Percentiles rank a stretch among this genome's conserved stretches.
Evolutionary conservation across 2,113 vertebrate genomes (phyloP).

Genomic region (Syngnathus typhle): DNA sequence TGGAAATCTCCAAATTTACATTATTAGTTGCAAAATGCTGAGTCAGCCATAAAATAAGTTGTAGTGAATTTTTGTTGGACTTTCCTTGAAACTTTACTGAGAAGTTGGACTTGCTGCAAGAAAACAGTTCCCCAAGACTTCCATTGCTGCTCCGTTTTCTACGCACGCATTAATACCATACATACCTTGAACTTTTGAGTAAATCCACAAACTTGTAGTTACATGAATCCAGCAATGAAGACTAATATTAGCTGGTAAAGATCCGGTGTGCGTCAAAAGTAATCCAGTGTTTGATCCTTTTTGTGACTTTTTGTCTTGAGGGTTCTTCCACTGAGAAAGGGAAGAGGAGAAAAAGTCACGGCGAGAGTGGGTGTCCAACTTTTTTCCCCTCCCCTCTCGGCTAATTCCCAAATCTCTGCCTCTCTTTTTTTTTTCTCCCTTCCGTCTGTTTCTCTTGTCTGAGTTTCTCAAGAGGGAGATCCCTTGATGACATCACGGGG

Average conservation of each 20-base stretch:
- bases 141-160: neutral
- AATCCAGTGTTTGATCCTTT: conserved; percentile 52
- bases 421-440: neutral
- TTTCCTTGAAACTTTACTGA: no score
- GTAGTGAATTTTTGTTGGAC: neutral
- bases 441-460: conserved; percentile 7
- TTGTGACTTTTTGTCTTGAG: conserved; percentile 22
- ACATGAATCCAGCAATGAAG: conserved; percentile 60
- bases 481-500: conserved; percentile 60
- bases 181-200: conserved; percentile 66
- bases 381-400: conserved; percentile 53
- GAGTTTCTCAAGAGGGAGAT: conserved; percentile 39
- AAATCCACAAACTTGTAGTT: conserved; percentile 49
- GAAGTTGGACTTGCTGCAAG: neutral
- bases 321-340: conserved; percentile 43
- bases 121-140: neutral
- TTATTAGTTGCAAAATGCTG: no score
- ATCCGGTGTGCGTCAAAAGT: conserved; percentile 12
- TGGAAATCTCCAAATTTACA: no score
- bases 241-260: conserved; percentile 13
- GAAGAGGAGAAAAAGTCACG: conserved; percentile 54
- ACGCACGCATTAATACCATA: neutral
- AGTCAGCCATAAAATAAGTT: no score
- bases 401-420: conserved; percentile 23
- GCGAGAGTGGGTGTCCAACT: conserved; percentile 58